phyloP scores from a whole-genome alignment of 2,888 invertebrate genomes.

The Hydriomena furcata region DNA sequence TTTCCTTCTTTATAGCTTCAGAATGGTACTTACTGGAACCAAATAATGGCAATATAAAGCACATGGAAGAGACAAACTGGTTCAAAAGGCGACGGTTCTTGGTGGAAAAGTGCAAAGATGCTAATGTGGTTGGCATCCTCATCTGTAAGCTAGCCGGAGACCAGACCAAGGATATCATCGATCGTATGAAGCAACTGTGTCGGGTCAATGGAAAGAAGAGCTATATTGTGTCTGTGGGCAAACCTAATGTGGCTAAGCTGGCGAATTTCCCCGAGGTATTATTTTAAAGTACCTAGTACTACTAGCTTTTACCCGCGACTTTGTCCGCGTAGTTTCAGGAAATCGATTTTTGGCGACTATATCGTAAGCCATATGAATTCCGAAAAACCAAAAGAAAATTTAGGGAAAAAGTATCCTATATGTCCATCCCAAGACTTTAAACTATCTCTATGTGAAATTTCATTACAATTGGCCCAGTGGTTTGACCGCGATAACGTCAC shows the following conservation, averaged over 20 bases:
- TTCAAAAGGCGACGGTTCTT: conserved; percentile 92
- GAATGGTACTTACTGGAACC: conserved; percentile 84
- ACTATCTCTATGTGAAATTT: too few species aligned
- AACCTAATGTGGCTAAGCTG: conserved; percentile 96
- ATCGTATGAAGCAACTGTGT: conserved; percentile 88
- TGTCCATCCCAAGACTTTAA: too few species aligned
- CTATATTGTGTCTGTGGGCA: conserved; percentile 96
- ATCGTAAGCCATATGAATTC: too few species aligned
- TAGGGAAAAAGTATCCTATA: too few species aligned
- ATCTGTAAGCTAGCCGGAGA: conserved; percentile 95
- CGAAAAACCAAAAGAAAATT: too few species aligned
- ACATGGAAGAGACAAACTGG: conserved; percentile 73
- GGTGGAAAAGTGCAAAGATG: conserved; percentile 96
- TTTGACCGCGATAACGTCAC: too few species aligned
- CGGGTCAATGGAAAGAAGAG: conserved; percentile 91
- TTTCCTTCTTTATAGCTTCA: conserved; percentile 56
- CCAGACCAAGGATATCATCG: conserved; percentile 89
- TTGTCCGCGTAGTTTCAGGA: too few species aligned
- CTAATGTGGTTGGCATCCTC: conserved; percentile 92
- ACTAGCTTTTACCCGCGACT: too few species aligned
- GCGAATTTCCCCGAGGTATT: conserved; percentile 97
- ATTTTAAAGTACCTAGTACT: too few species aligned
- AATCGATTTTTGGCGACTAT: too few species aligned
- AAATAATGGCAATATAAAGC: conserved; percentile 55
- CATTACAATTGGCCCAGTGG: too few species aligned